Percentiles rank a stretch among this genome's conserved stretches.
Evolutionary conservation across 2,888 invertebrate species (phyloP).

Genomic region (Brachyptera putata): DNA sequence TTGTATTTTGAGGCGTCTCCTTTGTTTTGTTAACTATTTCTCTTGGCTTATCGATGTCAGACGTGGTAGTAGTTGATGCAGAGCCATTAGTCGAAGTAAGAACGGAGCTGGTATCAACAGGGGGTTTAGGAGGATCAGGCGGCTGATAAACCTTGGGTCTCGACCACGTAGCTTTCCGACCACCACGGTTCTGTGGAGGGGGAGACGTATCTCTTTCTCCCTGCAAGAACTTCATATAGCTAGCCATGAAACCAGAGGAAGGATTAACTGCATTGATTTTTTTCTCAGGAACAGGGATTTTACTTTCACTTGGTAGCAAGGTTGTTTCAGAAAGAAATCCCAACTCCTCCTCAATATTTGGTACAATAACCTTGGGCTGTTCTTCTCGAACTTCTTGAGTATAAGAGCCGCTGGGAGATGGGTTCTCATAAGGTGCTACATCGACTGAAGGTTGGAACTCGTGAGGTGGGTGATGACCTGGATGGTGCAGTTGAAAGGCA

Average conservation of each 20-base stretch:
- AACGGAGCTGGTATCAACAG: conserved; percentile 37
- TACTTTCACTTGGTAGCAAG: conserved; percentile 14
- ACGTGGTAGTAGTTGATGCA: conserved; percentile 42
- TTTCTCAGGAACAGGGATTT: not conserved
- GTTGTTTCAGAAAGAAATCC: conserved; percentile 65
- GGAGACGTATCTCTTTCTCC: conserved; percentile 79
- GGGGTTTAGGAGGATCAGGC: conserved; percentile 23
- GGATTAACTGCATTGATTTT: conserved; percentile 46
- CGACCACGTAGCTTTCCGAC: conserved; percentile 64
- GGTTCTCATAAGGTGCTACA: conserved; percentile 58
- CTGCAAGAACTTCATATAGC: conserved; percentile 79
- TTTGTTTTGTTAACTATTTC: conserved; percentile 42
- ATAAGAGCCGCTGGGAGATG: conserved; percentile 49
- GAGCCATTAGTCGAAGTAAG: conserved; percentile 45
- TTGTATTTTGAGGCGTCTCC: conserved; percentile 19
- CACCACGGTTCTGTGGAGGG: conserved; percentile 64
- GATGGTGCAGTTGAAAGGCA: conserved; percentile 60
- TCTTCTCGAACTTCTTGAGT: conserved; percentile 50
- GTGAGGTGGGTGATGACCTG: conserved; percentile 58
- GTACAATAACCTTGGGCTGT: conserved; percentile 80
- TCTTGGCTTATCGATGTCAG: conserved; percentile 48
- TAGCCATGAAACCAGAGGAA: conserved; percentile 78
- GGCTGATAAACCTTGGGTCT: conserved; percentile 42
- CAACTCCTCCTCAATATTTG: conserved; percentile 84
- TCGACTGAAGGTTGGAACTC: conserved; percentile 64